These are phyloP conservation scores for Cetonia aurata DNA, from an alignment of 2,888 invertebrate species.

Conservation along the genomic window DNA sequence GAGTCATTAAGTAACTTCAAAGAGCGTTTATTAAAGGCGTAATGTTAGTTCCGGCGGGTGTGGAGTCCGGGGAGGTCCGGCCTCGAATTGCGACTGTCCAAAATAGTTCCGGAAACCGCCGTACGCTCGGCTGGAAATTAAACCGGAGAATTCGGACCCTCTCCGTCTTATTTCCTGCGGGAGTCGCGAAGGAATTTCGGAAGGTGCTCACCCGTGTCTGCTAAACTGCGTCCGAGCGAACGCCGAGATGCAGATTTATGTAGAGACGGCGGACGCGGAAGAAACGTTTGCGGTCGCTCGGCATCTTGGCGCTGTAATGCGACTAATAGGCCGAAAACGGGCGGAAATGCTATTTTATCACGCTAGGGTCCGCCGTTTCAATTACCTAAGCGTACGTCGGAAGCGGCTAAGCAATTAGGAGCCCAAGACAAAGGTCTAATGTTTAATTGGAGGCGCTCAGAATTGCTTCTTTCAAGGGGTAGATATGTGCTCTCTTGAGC, in stretches of 20 bases:
- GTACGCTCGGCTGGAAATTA: slow-evolving; percentile 62
- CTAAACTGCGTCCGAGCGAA: slow-evolving; percentile 47
- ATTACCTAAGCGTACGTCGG: no score
- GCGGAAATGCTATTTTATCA: no score
- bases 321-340: slow-evolving; percentile 60
- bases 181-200: slow-evolving; percentile 58
- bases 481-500: no score
- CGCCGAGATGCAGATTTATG: slow-evolving; percentile 65
- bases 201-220: slow-evolving; percentile 59
- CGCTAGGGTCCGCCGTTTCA: no score
- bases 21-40: slow-evolving; percentile 30
- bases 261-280: slow-evolving; percentile 64
- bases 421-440: no score
- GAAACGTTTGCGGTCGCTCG: slow-evolving; percentile 63
- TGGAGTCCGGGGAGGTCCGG: slow-evolving; percentile 30
- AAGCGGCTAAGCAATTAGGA: no score
- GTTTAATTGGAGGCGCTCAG: no score
- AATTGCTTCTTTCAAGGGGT: no score
- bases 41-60: slow-evolving; percentile 26
- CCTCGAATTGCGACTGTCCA: slow-evolving; percentile 36
- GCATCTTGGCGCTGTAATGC: slow-evolving; percentile 49
- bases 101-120: slow-evolving; percentile 47
- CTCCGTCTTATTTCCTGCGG: slow-evolving; percentile 13
- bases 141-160: slow-evolving; percentile 63
- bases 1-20: no score